Percentiles rank a stretch among this genome's conserved stretches.
Evolutionary conservation across 2,797 vertebrate genomes (phyloP).

Genomic region (Typhlichthys eigenmanni): DNA sequence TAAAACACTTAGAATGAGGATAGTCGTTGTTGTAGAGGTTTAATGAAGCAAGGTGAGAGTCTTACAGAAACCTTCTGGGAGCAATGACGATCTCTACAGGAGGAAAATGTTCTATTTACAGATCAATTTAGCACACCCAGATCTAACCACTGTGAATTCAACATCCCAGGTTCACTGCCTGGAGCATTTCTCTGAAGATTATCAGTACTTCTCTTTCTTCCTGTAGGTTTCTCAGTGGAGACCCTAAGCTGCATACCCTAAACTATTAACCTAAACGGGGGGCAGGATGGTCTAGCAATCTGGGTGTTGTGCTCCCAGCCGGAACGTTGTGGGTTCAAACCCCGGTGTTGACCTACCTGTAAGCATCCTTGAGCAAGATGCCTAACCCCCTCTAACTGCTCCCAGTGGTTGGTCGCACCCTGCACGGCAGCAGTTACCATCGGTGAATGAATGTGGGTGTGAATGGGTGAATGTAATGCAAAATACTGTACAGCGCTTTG

Average conservation of each 20-base stretch:
- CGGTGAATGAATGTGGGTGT: too few species aligned
- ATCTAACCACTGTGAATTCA: conserved; percentile 7
- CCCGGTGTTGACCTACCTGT: too few species aligned
- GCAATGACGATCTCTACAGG: conserved; percentile 1
- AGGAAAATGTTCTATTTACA: conserved; percentile 6
- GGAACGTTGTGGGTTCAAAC: too few species aligned
- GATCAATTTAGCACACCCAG: background rate
- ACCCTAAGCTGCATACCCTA: background rate
- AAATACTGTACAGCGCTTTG: too few species aligned
- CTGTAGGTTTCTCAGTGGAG: conserved; percentile 35
- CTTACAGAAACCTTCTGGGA: conserved; percentile 1
- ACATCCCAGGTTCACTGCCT: conserved; percentile 3
- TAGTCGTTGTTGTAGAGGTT: conserved; percentile 7
- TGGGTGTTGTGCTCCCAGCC: too few species aligned
- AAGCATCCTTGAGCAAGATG: too few species aligned
- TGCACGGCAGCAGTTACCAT: too few species aligned
- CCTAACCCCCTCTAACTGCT: too few species aligned
- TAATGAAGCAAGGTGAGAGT: conserved; percentile 14
- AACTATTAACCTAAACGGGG: background rate
- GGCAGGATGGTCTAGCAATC: too few species aligned
- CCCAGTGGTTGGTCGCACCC: too few species aligned
- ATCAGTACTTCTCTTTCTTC: conserved; percentile 28
- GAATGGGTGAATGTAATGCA: too few species aligned
- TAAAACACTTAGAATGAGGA: conserved; percentile 26
- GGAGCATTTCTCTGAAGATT: conserved; percentile 6